Evolutionary conservation across 2,113 vertebrate species (phyloP), one percentile per base, ranked within the genome.

Genomic region (Nestor notabilis): DNA sequence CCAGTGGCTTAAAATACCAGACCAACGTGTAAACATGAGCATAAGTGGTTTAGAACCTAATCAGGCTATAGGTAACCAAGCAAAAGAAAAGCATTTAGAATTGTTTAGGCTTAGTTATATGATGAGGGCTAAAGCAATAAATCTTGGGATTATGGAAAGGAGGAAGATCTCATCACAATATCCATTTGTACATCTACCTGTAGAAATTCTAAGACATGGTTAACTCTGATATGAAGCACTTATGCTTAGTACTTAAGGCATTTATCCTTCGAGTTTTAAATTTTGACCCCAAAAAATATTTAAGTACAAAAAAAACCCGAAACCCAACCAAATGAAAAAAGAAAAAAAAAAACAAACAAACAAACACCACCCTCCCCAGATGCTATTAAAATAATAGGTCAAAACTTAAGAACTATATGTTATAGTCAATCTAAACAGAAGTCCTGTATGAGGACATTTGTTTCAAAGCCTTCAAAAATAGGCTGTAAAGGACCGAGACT

Each of bases 51-150:
- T 78, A 89, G 41, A 92, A 71, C 5, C 29, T 84, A 58, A 87
- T 55, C 64, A 84, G 31, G 69, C 50, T 87, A 71, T 10, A 91
- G 89, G 72, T 78, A 89, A 81, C 28, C 68, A 83, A 75, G 20
- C 11, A 91, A 94, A 93, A 79, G 27, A 68, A 87, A 95, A 84
- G 65, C 69, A 87, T 60, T 89, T 83, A 77, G 43, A 92, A 87
- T 25, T 75, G 16, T 63, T 93, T 55, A 80, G 64, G 69, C 50
- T 87, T 87, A 93, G 52, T 56, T 91, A 76, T 10, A 72, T 2
- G 52, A 76, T 61, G 31, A 91, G 9, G 33, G 16, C n/a, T 82
- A 69, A 85, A 72, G 66, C 4, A 4, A 69, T 76, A 71, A 13
- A 76, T 71, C 27, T 81, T 75, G 72, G 39, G 60, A 87, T 83